Evolutionary conservation across 2,888 invertebrate species (phyloP), one percentile per base, ranked within the genome.

Genomic region (Orthosia gracilis): DNA sequence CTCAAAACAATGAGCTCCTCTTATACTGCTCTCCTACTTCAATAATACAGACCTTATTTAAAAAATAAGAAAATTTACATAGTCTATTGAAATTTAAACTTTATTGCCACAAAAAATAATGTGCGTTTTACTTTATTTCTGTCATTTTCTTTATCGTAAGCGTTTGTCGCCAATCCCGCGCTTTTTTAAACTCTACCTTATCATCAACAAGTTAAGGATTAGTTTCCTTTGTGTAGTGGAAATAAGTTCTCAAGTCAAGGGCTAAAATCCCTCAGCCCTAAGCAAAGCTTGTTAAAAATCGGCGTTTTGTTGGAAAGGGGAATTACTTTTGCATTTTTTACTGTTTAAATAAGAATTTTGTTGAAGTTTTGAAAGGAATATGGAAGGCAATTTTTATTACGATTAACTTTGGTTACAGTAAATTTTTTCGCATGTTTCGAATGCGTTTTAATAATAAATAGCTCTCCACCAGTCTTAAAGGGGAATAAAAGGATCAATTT

Each of bases 211-310:
- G 0, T 12, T 50, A 65, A 4, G 26, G 68, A 76, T 17, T n/a
- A 3, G 72, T 78, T 78, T 84, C 2, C 4, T 0, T 61, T 69
- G 67, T 15, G 11, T 47, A 12, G 18, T 5, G 47, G 40, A 11
- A 57, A n/a, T 50, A 50, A 67, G 75, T 73, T 75, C 83, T 84
- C 76, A 83, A 65, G 88, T 86, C 80, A 83, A 86, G 87, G 68
- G 78, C 75, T 83, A 75, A 79, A 76, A 78, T 80, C 80, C 76
- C 76, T 69, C 69, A 62, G 63, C 73, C 71, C 78, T 83, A 80
- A 76, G 83, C 62, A 82, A 88, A 85, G 83, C 85, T 87, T 87
- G 86, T 87, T 87, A 88, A 86, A 86, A 86, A 88, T 85, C 68
- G 81, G 73, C 87, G 68, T 88, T 87, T 86, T 87, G 88, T 86